These are phyloP conservation scores for Ranitomeya imitator DNA, from an alignment of 2,113 vertebrate genomes.

Conservation along the genomic window DNA sequence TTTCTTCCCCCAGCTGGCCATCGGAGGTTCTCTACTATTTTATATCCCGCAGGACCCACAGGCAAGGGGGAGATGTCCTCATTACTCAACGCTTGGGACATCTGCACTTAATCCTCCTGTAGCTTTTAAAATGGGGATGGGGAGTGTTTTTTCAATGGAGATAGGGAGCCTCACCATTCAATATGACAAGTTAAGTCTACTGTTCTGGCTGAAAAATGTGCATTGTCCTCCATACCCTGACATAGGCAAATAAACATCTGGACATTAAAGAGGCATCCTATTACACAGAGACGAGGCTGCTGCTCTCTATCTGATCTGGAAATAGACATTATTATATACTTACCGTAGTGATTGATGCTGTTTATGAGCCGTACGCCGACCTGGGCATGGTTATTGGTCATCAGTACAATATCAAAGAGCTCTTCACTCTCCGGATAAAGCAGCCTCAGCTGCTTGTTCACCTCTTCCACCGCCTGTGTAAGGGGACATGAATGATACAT, in stretches of 20 bases:
- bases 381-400: slow-evolving; percentile 97
- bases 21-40: slow-evolving; percentile 45
- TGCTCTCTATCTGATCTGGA: slow-evolving; percentile 51
- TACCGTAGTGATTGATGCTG: slow-evolving; percentile 97
- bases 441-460: slow-evolving; percentile 82
- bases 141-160: neutral
- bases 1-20: neutral
- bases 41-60: slow-evolving; percentile 59
- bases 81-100: slow-evolving; percentile 53
- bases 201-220: slow-evolving; percentile 63
- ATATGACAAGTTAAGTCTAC: slow-evolving; percentile 66
- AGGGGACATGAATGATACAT: neutral
- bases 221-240: slow-evolving; percentile 60
- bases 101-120: slow-evolving; percentile 42
- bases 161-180: slow-evolving; percentile 60
- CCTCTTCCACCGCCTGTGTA: slow-evolving; percentile 78
- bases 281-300: slow-evolving; percentile 59
- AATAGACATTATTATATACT: slow-evolving; percentile 66
- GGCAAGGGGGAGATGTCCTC: slow-evolving; percentile 61
- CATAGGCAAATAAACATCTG: slow-evolving; percentile 64
- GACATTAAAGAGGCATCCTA: slow-evolving; percentile 57
- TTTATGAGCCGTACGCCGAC: slow-evolving; percentile 96
- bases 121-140: slow-evolving; percentile 55
- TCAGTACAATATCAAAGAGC: slow-evolving; percentile 93
- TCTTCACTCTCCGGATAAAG: slow-evolving; percentile 92